phyloP scores from a whole-genome alignment of 2,888 invertebrate genomes.

The Itoplectis maculator region DNA sequence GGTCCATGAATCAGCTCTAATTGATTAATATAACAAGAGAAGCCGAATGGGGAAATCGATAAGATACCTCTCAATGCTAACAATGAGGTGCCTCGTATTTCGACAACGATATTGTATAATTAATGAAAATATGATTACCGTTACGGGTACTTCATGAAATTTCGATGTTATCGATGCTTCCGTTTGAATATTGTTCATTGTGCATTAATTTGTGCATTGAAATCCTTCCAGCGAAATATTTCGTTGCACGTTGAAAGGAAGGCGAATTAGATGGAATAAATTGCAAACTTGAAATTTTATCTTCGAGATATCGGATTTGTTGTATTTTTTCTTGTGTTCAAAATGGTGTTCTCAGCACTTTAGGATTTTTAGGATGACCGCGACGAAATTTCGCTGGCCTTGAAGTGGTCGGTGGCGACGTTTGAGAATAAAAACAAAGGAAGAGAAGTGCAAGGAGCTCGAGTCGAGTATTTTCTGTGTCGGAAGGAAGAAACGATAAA shows the following conservation, averaged over 20 bases:
- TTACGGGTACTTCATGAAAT: too few relatives aligned
- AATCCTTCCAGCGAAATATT: too few relatives aligned
- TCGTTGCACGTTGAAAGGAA: too few relatives aligned
- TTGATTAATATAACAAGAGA: slow-evolving; percentile 37
- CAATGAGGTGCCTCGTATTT: neutral
- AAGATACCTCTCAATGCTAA: slow-evolving; percentile 20
- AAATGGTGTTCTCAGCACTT: slow-evolving; percentile 6
- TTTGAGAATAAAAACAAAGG: neutral
- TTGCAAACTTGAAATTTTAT: neutral
- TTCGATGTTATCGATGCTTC: too few relatives aligned
- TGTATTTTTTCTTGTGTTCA: neutral
- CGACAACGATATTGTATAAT: too few relatives aligned
- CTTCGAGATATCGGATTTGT: neutral
- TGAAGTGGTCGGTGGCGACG: slow-evolving; percentile 18
- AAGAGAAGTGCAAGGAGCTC: slow-evolving; percentile 36
- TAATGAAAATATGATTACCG: too few relatives aligned
- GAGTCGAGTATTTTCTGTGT: slow-evolving; percentile 51
- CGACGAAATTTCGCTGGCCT: neutral
- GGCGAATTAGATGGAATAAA: too few relatives aligned
- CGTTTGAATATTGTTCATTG: too few relatives aligned
- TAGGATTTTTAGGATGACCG: slow-evolving; percentile 11
- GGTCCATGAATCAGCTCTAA: slow-evolving; percentile 45
- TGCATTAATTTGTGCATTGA: too few relatives aligned
- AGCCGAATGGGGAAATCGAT: slow-evolving; percentile 2
- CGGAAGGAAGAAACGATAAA: slow-evolving; percentile 64